phyloP scores from a whole-genome alignment of 2,113 vertebrate genomes.

The Saguinus midas region DNA sequence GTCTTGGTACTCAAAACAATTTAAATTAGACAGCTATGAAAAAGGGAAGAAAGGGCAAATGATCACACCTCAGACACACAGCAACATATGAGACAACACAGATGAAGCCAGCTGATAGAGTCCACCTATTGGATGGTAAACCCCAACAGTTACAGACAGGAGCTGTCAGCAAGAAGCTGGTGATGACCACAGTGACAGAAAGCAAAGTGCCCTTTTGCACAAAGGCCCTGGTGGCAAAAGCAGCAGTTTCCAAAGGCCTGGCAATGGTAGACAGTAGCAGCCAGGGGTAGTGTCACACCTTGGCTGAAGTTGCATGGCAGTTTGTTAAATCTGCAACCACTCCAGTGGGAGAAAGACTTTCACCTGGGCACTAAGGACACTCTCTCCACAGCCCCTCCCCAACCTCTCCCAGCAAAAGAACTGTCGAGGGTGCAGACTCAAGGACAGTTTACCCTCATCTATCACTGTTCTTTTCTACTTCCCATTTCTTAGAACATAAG shows the following conservation, averaged over 20 bases:
- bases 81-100: background rate
- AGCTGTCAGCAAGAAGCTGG: background rate
- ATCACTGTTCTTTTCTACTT: background rate
- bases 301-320: background rate
- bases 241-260: background rate
- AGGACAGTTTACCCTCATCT: background rate
- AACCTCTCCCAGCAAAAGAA: background rate
- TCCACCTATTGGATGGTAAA: background rate
- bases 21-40: background rate
- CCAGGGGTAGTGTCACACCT: background rate
- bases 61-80: background rate
- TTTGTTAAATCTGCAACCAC: background rate
- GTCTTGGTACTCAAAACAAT: background rate
- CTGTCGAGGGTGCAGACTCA: background rate
- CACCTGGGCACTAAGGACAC: background rate
- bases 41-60: background rate
- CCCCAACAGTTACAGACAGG: background rate
- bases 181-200: background rate
- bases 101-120: background rate
- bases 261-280: background rate
- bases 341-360: background rate
- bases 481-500: background rate
- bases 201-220: background rate
- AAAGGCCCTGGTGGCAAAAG: background rate
- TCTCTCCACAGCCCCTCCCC: too few relatives aligned